Conservation (phyloP, 64 coral and sea anemone genomes). For the Astreopora myriophthalma region DNA sequence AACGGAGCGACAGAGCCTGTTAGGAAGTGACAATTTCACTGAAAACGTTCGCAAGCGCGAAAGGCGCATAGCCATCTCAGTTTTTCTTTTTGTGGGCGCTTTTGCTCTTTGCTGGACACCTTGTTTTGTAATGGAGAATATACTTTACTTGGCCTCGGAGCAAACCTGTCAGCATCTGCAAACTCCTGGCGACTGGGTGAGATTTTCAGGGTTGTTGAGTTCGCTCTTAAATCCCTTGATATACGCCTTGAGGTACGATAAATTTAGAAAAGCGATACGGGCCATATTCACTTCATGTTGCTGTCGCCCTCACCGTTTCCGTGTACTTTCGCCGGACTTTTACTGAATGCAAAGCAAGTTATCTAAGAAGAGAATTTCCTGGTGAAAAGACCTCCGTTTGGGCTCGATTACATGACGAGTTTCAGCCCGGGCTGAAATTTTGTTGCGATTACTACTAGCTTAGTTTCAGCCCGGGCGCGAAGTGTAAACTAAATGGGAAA, state of each 20-base stretch:
- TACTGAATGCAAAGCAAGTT: background rate
- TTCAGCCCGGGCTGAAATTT: no score
- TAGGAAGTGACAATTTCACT: background rate
- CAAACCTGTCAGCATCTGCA: background rate
- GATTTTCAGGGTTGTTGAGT: constrained; percentile 72
- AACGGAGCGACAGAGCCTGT: background rate
- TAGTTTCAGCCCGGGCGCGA: no score
- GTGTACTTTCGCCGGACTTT: background rate
- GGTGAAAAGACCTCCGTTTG: no score
- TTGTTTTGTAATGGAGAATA: constrained; percentile 62
- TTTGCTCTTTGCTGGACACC: constrained; percentile 74
- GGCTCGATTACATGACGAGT: no score
- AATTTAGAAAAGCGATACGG: constrained; percentile 65
- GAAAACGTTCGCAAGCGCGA: constrained; percentile 62
- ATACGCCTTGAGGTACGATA: constrained; percentile 67
- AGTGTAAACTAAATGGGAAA: no score
- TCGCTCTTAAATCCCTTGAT: constrained; percentile 70
- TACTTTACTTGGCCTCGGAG: background rate
- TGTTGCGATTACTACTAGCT: no score
- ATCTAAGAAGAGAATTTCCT: background rate
- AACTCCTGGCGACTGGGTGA: background rate
- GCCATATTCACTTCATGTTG: background rate
- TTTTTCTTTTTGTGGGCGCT: constrained; percentile 79
- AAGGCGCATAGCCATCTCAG: constrained; percentile 58
- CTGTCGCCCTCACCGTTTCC: background rate